These are phyloP conservation scores for Boloria euphrosyne DNA, from an alignment of 2,888 invertebrate species.

Conservation along the genomic window DNA sequence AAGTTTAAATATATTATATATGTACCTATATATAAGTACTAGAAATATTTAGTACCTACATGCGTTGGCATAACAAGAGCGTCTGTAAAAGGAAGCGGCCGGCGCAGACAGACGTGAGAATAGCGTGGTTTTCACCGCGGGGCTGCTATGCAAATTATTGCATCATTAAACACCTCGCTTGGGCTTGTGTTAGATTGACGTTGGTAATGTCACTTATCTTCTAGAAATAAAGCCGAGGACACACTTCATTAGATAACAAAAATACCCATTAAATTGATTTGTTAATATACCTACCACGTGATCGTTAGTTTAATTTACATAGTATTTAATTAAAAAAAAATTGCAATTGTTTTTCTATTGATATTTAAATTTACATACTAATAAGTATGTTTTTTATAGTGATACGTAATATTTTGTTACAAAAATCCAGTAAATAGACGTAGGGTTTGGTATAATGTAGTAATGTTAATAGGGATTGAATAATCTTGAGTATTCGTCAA, in stretches of 20 bases:
- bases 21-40: not conserved
- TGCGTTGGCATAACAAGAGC: slow-evolving; percentile 61
- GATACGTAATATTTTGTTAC: no score
- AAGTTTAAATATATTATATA: not conserved
- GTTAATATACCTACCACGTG: no score
- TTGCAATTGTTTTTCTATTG: no score
- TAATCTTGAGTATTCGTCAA: no score
- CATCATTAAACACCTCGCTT: slow-evolving; percentile 79
- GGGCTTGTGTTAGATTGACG: slow-evolving; percentile 72
- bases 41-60: slow-evolving; percentile 53
- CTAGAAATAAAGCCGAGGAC: slow-evolving; percentile 4
- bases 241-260: slow-evolving; percentile 5
- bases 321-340: no score
- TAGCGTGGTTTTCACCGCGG: slow-evolving; percentile 61
- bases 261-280: not conserved
- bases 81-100: slow-evolving; percentile 55
- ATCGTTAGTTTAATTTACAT: no score
- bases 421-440: no score
- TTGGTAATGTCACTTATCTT: slow-evolving; percentile 47
- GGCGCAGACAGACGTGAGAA: slow-evolving; percentile 70
- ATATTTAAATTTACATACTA: no score
- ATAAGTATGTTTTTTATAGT: no score
- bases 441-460: no score
- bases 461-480: no score
- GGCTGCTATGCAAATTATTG: slow-evolving; percentile 78